A percentile compares a stretch with the other conserved stretches of the same genome.
Evolutionary conservation across 2,888 invertebrate species (phyloP).

Genomic region (Clusia tigrina): DNA sequence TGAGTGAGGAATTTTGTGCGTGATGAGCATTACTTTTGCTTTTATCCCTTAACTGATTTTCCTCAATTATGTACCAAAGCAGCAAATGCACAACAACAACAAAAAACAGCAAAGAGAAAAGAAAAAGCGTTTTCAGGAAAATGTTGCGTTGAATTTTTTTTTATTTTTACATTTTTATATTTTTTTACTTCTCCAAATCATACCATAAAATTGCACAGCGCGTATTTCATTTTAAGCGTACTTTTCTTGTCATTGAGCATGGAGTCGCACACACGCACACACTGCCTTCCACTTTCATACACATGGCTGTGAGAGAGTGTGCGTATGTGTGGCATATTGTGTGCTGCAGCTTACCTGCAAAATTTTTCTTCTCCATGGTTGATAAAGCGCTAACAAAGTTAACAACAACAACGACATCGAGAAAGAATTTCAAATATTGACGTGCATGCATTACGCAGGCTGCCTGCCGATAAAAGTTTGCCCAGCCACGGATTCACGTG

Average conservation of each 20-base stretch:
- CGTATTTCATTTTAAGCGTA: no score
- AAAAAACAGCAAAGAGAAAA: no score
- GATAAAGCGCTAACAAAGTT: background rate
- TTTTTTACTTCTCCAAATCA: no score
- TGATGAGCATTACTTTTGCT: background rate
- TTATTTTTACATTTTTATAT: no score
- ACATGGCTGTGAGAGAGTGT: no score
- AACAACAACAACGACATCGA: background rate
- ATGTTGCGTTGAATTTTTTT: background rate
- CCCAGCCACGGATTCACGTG: background rate
- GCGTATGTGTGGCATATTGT: no score
- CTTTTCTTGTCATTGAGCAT: slow-evolving; percentile 1
- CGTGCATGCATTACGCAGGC: background rate
- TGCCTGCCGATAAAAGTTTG: slow-evolving; percentile 2
- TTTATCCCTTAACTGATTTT: slow-evolving; percentile 32
- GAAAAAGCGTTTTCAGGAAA: background rate
- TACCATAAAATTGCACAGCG: no score
- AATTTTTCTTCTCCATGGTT: background rate
- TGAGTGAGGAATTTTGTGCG: slow-evolving; percentile 2
- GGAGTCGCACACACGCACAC: background rate
- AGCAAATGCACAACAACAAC: no score
- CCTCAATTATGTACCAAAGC: slow-evolving; percentile 12
- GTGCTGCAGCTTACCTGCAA: no score
- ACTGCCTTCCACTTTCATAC: no score
- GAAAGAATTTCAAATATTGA: background rate